Evolutionary conservation across 2,888 invertebrate species (phyloP).

Genomic region (Noctua janthina): DNA sequence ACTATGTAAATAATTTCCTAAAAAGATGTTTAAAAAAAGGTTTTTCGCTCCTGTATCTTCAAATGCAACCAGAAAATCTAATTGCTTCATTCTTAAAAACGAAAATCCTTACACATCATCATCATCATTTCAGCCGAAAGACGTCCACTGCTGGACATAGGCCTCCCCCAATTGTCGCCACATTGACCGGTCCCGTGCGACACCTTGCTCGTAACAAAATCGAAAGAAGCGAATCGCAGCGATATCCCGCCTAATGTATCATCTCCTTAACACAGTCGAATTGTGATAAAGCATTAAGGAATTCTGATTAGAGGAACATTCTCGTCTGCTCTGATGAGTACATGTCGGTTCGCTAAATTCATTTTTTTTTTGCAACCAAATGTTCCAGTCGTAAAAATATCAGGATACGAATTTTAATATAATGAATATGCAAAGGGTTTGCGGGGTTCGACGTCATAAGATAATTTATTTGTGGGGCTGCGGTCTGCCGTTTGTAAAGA

Average conservation of each 20-base stretch:
- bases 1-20: not conserved
- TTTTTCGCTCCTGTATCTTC: not conserved
- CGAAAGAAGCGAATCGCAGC: slow-evolving; percentile 18
- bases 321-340: slow-evolving; percentile 72
- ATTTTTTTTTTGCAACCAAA: slow-evolving; percentile 59
- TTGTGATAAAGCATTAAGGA: slow-evolving; percentile 71
- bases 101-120: not conserved
- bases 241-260: slow-evolving; percentile 22
- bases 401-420: slow-evolving; percentile 60
- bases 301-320: slow-evolving; percentile 81
- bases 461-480: slow-evolving; percentile 26
- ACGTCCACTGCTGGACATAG: no score
- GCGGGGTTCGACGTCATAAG: slow-evolving; percentile 24
- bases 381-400: slow-evolving; percentile 63
- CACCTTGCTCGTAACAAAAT: not conserved
- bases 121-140: no score
- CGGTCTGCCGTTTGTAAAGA: slow-evolving; percentile 9
- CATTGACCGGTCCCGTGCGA: no score
- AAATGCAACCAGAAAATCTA: not conserved
- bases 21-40: no score
- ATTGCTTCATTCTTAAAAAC: not conserved
- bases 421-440: slow-evolving; percentile 65
- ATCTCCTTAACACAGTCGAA: slow-evolving; percentile 50
- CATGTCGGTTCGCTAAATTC: slow-evolving; percentile 61
- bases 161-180: no score